Evolutionary conservation across 1,140 invertebrate genomes (phyloP).

Genomic region (Thrips palmi): DNA sequence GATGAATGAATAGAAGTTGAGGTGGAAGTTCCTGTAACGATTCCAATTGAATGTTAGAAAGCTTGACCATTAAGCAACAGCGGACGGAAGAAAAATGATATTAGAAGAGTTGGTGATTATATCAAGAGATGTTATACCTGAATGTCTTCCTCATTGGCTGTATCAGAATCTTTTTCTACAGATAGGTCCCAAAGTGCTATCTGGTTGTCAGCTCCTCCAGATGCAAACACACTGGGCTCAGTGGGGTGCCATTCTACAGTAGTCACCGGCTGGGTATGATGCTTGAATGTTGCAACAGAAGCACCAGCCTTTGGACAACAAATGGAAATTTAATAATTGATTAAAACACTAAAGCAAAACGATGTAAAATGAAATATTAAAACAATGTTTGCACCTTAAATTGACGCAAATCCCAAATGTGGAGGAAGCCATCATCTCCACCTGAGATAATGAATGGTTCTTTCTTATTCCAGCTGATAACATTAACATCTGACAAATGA

Average conservation of each 20-base stretch:
- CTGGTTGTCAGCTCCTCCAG: conserved; percentile 87
- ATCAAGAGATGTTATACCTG: conserved; percentile 24
- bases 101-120: conserved; percentile 6
- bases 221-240: conserved; percentile 83
- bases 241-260: conserved; percentile 93
- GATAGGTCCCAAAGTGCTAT: conserved; percentile 95
- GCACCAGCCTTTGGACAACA: conserved; percentile 27
- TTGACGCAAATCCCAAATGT: conserved; percentile 89
- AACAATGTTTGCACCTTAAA: conserved; percentile 51
- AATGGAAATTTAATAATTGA: conserved; percentile 5
- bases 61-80: not conserved
- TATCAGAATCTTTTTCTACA: conserved; percentile 60
- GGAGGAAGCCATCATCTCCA: conserved; percentile 87
- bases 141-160: conserved; percentile 36
- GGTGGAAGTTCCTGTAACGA: conserved; percentile 59
- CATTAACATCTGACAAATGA: conserved; percentile 88
- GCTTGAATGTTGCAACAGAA: conserved; percentile 83
- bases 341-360: conserved; percentile 3
- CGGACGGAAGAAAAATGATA: conserved; percentile 8
- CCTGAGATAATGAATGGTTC: conserved; percentile 85
- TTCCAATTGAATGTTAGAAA: conserved; percentile 12
- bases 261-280: conserved; percentile 80
- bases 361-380: too few species aligned
- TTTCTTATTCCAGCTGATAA: conserved; percentile 88
- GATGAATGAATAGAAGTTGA: conserved; percentile 94